Evolutionary conservation across 2,113 vertebrate species (phyloP).

Genomic region (Psilopsiagon aurifrons): DNA sequence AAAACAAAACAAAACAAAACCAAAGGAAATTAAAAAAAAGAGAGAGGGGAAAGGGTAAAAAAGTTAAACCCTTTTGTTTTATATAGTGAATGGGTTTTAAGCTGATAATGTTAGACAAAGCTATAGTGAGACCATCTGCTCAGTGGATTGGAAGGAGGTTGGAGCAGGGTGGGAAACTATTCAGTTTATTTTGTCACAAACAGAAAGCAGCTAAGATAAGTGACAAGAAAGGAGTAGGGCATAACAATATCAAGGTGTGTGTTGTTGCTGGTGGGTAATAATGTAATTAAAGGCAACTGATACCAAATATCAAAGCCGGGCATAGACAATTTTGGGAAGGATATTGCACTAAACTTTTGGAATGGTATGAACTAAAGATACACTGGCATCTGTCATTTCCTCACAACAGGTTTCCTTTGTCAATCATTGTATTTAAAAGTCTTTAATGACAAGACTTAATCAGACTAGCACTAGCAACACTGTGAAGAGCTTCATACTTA

Average conservation of each 20-base stretch:
- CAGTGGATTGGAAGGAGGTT: neutral
- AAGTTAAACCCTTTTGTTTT: neutral
- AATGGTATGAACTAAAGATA: neutral
- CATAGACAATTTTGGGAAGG: neutral
- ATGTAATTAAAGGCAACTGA: neutral
- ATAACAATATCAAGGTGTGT: accelerated
- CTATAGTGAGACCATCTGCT: neutral
- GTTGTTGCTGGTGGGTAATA: neutral
- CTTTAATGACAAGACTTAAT: neutral
- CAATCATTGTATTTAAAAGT: neutral
- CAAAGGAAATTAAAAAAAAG: neutral
- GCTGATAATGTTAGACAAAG: neutral
- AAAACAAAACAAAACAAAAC: neutral
- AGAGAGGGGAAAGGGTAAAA: neutral
- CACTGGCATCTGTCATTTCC: neutral
- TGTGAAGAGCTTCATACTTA: constrained; percentile 21
- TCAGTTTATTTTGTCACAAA: neutral
- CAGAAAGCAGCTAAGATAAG: neutral
- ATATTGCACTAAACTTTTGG: neutral
- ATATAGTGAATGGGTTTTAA: neutral
- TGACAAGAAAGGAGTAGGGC: neutral
- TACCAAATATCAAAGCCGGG: neutral
- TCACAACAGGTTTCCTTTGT: neutral
- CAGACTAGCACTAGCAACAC: neutral
- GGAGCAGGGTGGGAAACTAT: neutral